A percentile compares a stretch with the other conserved stretches of the same genome.
These are phyloP conservation scores for Patiria pectinifera DNA, from an alignment of 53 echinoderm and acorn worm genomes.

Conservation along the genomic window DNA sequence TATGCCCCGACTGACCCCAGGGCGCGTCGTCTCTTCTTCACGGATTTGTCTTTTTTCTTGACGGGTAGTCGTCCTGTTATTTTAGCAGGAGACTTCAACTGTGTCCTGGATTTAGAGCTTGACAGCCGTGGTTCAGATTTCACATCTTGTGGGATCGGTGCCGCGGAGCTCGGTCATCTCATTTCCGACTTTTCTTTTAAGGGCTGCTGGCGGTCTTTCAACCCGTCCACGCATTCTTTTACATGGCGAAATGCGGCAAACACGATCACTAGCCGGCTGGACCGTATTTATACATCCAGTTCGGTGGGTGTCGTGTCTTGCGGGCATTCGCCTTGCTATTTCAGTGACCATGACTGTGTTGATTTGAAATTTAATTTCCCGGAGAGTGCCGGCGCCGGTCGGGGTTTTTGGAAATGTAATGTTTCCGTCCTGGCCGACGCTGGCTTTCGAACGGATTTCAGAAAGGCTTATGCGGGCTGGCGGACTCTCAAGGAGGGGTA, in stretches of 20 bases:
- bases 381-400: too few species aligned
- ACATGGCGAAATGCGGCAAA: constrained; percentile 2
- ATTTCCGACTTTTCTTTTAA: background rate
- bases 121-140: background rate
- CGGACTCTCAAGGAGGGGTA: too few species aligned
- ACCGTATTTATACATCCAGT: background rate
- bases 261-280: background rate
- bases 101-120: background rate
- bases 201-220: background rate
- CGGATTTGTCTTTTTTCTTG: background rate
- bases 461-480: too few species aligned
- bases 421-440: too few species aligned
- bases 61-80: background rate
- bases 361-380: too few species aligned
- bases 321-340: too few species aligned
- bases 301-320: too few species aligned
- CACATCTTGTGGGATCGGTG: background rate
- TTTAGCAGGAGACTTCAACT: background rate
- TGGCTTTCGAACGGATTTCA: too few species aligned
- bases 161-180: background rate
- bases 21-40: background rate
- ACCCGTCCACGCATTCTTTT: too few species aligned
- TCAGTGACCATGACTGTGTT: too few species aligned
- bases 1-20: constrained; percentile 10
- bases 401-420: too few species aligned